Evolutionary conservation across 2,888 invertebrate genomes (phyloP), one percentile per base, ranked within the genome.

Genomic region (Cerceris ruficornis): DNA sequence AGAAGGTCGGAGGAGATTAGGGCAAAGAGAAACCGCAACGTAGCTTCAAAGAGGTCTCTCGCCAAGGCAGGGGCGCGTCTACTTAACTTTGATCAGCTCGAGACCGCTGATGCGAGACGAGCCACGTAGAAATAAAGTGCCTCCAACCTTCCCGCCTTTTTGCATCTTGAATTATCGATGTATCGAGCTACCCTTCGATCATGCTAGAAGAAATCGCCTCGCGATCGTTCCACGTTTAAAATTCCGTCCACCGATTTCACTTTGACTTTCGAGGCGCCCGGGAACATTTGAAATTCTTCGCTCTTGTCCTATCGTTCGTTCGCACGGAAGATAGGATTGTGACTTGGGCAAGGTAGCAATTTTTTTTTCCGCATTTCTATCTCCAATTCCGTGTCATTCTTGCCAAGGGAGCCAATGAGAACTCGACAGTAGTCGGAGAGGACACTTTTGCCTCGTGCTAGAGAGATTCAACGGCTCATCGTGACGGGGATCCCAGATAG

Each of bases 21-120:
- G 85, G 87, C 84, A 88, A 86, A 88, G 88, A 85, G 85, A 91
- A 91, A 91, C 91, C 91, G 90, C 91, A 91, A 77, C 88, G 86
- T 85, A 85, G 86, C 87, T 87, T 88, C 88, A 89, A 90, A 90
- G 90, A 87, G 89, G 87, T 85, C 85, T 85, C 85, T 80, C 82
- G 82, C 77, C 79, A 81, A 73, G 83, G 75, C 79, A 87, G 83
- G 82, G 86, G 84, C 83, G 87, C 86, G 90, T 90, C 91, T 92
- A 92, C 91, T 92, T 91, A 92, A 91, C 91, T 91, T 91, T 91
- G 92, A 92, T 92, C 91, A 91, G 91, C 85, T 88, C 85, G 87
- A 86, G 89, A 88, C 90, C 90, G 88, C 88, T 90, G 88, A 88
- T 89, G 90, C 89, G 90, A 87, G 88, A 90, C 90, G 86, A 86